Conservation (phyloP, 1,140 invertebrate genomes). For the Trypoxylus dichotomus region DNA sequence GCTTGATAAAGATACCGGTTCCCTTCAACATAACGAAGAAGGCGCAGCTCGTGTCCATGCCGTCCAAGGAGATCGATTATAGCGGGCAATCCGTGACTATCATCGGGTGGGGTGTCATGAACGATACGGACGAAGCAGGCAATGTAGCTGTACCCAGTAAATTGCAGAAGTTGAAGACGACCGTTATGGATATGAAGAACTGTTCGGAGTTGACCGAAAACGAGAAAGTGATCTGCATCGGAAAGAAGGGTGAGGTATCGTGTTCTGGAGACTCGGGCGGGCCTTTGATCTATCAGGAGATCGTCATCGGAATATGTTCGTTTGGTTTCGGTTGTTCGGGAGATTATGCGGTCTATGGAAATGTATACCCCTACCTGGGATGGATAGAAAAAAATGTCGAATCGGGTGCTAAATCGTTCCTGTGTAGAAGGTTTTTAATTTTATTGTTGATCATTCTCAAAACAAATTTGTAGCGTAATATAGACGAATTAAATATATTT, state of each 20-base stretch:
- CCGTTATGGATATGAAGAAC: background rate
- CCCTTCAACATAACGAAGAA: background rate
- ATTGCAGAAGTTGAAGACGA: background rate
- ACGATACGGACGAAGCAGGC: background rate
- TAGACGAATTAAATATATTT: too few relatives aligned
- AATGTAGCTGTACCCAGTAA: background rate
- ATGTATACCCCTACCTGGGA: background rate
- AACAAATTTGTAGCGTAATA: too few relatives aligned
- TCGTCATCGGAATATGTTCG: background rate
- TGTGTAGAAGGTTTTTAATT: too few relatives aligned
- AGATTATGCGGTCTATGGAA: background rate
- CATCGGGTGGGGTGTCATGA: background rate
- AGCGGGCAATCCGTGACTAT: background rate
- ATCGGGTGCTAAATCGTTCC: too few relatives aligned
- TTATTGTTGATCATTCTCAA: too few relatives aligned
- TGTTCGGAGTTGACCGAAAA: background rate
- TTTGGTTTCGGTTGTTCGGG: constrained; percentile 7
- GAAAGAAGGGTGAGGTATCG: background rate
- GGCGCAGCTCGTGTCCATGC: background rate
- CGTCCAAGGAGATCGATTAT: background rate
- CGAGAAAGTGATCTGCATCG: background rate
- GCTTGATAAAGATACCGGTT: background rate
- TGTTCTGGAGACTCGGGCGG: background rate
- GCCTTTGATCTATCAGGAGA: background rate
- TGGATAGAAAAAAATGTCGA: background rate